These are phyloP conservation scores for Phaedon cochleariae DNA, from an alignment of 2,888 invertebrate species.

Conservation along the genomic window DNA sequence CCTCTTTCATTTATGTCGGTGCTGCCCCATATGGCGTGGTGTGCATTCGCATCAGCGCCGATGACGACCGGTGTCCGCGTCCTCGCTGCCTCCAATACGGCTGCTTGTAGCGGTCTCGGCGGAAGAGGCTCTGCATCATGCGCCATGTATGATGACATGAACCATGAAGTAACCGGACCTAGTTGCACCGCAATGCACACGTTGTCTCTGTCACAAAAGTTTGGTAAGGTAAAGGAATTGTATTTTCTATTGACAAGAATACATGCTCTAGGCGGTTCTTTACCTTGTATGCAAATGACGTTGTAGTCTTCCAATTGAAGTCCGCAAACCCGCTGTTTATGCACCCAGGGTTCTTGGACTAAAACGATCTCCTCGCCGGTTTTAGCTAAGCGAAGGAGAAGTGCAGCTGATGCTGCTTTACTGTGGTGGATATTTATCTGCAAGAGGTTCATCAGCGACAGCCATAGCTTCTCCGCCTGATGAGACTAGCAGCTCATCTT, in stretches of 20 bases:
- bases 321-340: neutral
- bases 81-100: neutral
- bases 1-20: conserved; percentile 14
- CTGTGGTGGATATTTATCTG: neutral
- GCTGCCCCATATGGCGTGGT: conserved; percentile 10
- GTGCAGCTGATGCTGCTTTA: neutral
- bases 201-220: neutral
- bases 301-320: neutral
- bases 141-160: neutral
- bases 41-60: conserved; percentile 15
- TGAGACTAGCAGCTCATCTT: neutral
- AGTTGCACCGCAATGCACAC: neutral
- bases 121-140: neutral
- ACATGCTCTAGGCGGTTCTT: neutral
- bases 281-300: neutral
- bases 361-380: neutral
- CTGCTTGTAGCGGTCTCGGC: conserved; percentile 1
- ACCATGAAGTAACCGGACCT: neutral
- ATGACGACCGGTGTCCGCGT: conserved; percentile 1
- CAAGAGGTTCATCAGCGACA: neutral
- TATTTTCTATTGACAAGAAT: neutral
- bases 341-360: neutral
- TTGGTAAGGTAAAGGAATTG: neutral
- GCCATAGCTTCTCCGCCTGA: neutral
- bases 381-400: neutral